Evolutionary conservation across 2,888 invertebrate genomes (phyloP), one percentile per base, ranked within the genome.

Genomic region (Lissocephala sabroskyi): DNA sequence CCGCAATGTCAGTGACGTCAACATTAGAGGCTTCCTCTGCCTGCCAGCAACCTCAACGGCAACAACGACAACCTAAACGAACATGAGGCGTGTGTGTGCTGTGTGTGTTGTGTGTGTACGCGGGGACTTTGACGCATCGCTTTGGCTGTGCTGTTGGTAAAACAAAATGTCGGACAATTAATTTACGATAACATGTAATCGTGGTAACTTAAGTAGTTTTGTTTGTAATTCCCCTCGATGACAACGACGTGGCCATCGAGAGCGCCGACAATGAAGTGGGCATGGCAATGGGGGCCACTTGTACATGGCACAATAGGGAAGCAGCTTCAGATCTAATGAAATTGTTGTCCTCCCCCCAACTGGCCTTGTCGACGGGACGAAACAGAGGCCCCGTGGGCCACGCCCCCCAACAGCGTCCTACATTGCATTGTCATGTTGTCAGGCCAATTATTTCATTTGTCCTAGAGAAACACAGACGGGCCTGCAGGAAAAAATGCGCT

Each of bases 141-240:
- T 60, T 52, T 50, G 49, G 61, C 52, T n/a, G 49, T 55, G 68
- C 61, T 56, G 73, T 56, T 57, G 60, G 59, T 73, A 60, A 68
- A 73, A 73, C 74, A 64, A 71, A 71, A 76, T 71, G 71, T 62
- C 70, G 53, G 76, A 65, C 70, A 71, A 71, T 71, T 76, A 71
- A 71, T 71, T 71, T 73, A 56, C 74, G 66, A 73, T 76, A 71
- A 62, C 70, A 75, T 75, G 76, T 76, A 76, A 70, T 70, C 68
- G 70, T 76, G 76, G 76, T 70, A 59, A 75, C 62, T 76, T 76
- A 76, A 70, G 70, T 70, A 70, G 76, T 70, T 70, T 70, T 73
- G 61, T 76, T 70, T 76, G 70, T 68, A 70, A 75, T 73, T 58
- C 73, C 52, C 42, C 55, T 52, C 73, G 58, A 59, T 50, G 59